Evolutionary conservation across 53 echinoderm and acorn worm species (phyloP).

Genomic region (Echinarachnius parma): DNA sequence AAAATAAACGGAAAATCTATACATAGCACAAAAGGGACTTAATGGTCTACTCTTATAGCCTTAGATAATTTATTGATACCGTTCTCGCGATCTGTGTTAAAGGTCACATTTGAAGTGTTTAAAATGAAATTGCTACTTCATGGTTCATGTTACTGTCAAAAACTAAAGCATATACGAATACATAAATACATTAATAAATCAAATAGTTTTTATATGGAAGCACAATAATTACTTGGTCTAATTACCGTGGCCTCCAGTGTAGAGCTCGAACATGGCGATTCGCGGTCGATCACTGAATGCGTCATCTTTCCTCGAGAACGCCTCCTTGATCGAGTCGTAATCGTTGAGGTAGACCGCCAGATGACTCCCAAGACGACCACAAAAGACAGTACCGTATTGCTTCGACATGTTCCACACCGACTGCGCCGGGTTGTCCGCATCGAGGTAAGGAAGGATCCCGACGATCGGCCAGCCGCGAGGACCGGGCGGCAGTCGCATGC

Average conservation of each 20-base stretch:
- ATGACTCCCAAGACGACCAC: slow-evolving; percentile 50
- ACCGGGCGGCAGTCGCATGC: slow-evolving; percentile 54
- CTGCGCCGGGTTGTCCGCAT: slow-evolving; percentile 39
- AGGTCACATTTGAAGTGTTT: too few relatives aligned
- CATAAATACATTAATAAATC: too few relatives aligned
- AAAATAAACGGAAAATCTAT: too few relatives aligned
- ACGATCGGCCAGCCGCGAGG: slow-evolving; percentile 64
- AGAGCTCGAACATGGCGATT: slow-evolving; percentile 52
- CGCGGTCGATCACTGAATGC: slow-evolving; percentile 55
- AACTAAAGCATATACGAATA: background rate
- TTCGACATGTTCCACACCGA: slow-evolving; percentile 38
- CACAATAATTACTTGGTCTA: too few relatives aligned
- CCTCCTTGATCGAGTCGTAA: slow-evolving; percentile 61
- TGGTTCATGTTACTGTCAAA: too few relatives aligned
- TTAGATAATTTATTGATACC: too few relatives aligned
- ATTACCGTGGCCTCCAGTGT: slow-evolving; percentile 28
- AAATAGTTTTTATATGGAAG: too few relatives aligned
- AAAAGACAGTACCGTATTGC: slow-evolving; percentile 50
- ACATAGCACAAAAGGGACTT: too few relatives aligned
- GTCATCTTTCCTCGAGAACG: slow-evolving; percentile 55
- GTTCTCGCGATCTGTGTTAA: too few relatives aligned
- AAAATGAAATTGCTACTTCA: too few relatives aligned
- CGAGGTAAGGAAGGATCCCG: slow-evolving; percentile 64
- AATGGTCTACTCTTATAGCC: too few relatives aligned
- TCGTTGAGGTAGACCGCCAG: slow-evolving; percentile 56